phyloP scores from a whole-genome alignment of 2,113 vertebrate genomes.

The Syrrhaptes paradoxus region DNA sequence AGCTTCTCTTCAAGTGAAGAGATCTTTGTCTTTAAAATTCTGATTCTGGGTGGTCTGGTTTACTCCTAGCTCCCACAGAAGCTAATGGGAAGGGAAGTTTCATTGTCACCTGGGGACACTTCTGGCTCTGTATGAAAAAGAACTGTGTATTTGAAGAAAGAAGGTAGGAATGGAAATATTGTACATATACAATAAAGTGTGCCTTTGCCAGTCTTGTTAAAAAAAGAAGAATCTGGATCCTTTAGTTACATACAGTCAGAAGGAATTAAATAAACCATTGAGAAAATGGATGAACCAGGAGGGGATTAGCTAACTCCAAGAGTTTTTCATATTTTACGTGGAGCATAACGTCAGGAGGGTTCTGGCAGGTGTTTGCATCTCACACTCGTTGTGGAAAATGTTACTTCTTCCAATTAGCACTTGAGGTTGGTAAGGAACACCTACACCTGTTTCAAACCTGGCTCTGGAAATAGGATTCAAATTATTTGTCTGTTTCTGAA shows the following conservation, averaged over 20 bases:
- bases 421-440: not conserved
- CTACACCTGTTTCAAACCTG: not conserved
- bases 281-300: not conserved
- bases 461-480: not conserved
- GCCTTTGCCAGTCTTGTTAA: not conserved
- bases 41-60: slow-evolving; percentile 41
- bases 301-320: not conserved
- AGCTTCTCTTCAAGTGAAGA: not conserved
- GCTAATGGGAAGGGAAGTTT: not conserved
- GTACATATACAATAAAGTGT: not conserved
- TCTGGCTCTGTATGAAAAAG: not conserved
- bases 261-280: not conserved
- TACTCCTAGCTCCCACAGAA: not conserved
- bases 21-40: not conserved
- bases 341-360: not conserved
- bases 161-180: not conserved
- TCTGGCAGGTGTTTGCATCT: not conserved
- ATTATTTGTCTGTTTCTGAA: not conserved
- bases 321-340: not conserved
- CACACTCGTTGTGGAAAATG: not conserved
- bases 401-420: not conserved
- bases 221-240: not conserved
- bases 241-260: not conserved
- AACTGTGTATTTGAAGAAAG: not conserved
- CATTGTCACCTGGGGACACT: not conserved